Base-by-base conservation (phyloP, 2,113 vertebrate genomes). In the Acrocephalus arundinaceus region DNA sequence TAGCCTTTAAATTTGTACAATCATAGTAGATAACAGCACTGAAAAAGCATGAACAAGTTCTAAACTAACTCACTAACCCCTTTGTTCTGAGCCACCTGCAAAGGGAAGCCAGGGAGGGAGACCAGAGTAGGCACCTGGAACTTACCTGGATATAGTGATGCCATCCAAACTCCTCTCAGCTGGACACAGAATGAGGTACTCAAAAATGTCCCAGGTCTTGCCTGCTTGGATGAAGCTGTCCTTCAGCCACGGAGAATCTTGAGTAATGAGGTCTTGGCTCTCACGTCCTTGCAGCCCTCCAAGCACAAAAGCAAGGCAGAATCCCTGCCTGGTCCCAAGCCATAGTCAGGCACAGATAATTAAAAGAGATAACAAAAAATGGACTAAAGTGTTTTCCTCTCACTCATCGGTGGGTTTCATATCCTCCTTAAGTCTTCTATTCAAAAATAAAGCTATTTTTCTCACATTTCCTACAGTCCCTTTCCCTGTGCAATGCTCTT, bases 61-160 rank as follows among this genome's bases (percentile, higher is more conserved):
- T 46, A 52, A 66, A 43, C 2, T 4, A 37, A 85, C n/a, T 45
- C 33, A 57, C 6, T 25, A 33, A 55, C 17, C 28, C 16, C 21
- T 73, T 80, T 39, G 25, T 67, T 46, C 9, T 77, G 71, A 77
- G 37, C 21, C 63, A 41, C 16, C 21, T 77, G n/a, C 37, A 70
- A 37, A 74, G 2, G 20, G 75, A 15, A 70, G 6, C 27, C 62
- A 58, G 30, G 23, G 23, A 83, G 45, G 28, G n/a, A 62, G 22
- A 66, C 1, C 54, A 55, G 39, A 58, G 35, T 0, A 45, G 39
- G 15, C 43, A 31, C 73, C 18, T 57, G 31, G 55, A 71, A 35
- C 43, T 62, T 4, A 7, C 9, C 28, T 82, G 21, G 6, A 1
- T 4, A 0, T 27, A 30, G 57, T 37, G n/a, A 27, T 51, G 68